Evolutionary conservation across 2,113 vertebrate genomes (phyloP).

Genomic region (Boulengeromyrus knoepffleri): DNA sequence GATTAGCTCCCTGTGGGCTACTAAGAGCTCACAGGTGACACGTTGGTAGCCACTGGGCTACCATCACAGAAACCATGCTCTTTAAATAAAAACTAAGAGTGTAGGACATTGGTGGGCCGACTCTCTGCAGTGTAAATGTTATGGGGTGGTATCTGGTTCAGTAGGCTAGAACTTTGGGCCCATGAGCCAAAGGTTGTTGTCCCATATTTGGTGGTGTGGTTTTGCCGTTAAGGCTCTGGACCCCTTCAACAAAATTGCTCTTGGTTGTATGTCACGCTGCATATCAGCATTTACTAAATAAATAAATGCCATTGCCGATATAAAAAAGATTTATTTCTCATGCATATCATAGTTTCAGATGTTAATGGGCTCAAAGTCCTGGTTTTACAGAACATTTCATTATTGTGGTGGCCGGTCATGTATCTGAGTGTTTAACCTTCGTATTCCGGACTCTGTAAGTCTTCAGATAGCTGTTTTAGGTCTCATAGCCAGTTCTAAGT

Average conservation of each 20-base stretch:
- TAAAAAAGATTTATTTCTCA: not conserved
- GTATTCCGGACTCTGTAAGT: not conserved
- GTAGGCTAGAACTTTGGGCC: not conserved
- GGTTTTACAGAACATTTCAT: not conserved
- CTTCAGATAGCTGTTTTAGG: not conserved
- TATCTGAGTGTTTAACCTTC: not conserved
- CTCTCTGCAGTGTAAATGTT: not conserved
- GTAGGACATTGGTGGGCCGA: not conserved
- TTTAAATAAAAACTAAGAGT: not conserved
- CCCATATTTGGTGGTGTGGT: not conserved
- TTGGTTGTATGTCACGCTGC: not conserved
- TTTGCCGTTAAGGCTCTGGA: not conserved
- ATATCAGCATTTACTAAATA: not conserved
- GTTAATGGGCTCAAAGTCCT: not conserved
- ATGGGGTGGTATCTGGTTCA: not conserved
- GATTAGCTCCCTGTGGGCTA: not conserved
- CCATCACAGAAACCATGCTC: not conserved
- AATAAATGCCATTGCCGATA: not conserved
- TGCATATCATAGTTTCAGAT: not conserved
- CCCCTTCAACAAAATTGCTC: not conserved
- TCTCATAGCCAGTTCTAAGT: not conserved
- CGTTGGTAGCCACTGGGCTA: not conserved
- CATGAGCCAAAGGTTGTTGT: not conserved
- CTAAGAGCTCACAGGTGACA: not conserved
- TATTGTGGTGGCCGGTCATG: not conserved